Conservation (phyloP, 2,797 vertebrate genomes). For the Lacerta agilis region DNA sequence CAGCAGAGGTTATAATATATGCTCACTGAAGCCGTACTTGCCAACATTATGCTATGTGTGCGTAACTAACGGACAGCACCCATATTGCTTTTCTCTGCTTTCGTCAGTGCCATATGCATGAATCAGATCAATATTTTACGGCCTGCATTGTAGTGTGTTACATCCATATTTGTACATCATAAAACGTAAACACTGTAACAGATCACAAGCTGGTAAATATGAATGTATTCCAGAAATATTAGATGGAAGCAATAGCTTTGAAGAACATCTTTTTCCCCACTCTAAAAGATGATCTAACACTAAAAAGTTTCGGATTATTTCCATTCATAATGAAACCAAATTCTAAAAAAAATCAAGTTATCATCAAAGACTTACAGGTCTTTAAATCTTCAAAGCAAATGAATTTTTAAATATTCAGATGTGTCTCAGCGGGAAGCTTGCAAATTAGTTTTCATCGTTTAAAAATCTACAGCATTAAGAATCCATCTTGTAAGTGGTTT, state of each 20-base stretch:
- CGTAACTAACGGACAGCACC: background rate
- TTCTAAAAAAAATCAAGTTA: slow-evolving; percentile 25
- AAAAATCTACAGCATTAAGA: background rate
- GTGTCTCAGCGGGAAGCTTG: slow-evolving; percentile 5
- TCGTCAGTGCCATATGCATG: background rate
- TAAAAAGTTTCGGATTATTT: slow-evolving; percentile 37
- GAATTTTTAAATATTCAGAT: background rate
- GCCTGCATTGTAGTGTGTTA: background rate
- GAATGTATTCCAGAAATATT: background rate
- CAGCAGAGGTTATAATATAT: background rate
- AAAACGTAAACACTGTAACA: background rate
- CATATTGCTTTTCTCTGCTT: background rate
- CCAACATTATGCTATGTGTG: background rate
- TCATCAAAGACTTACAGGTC: slow-evolving; percentile 43
- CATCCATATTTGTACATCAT: background rate
- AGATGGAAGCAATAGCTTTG: slow-evolving; percentile 43
- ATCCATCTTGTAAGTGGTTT: background rate
- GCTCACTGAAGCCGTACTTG: background rate
- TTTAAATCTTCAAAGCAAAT: slow-evolving; percentile 26
- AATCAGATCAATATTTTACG: background rate
- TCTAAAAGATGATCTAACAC: slow-evolving; percentile 43
- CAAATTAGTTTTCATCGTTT: slow-evolving; percentile 16
- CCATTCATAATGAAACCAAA: slow-evolving; percentile 29
- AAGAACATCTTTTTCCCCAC: slow-evolving; percentile 23
- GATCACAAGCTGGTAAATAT: background rate